Evolutionary conservation across 2,113 vertebrate genomes (phyloP), one percentile per base, ranked within the genome.

Genomic region (Anarhynchus alexandrinus): DNA sequence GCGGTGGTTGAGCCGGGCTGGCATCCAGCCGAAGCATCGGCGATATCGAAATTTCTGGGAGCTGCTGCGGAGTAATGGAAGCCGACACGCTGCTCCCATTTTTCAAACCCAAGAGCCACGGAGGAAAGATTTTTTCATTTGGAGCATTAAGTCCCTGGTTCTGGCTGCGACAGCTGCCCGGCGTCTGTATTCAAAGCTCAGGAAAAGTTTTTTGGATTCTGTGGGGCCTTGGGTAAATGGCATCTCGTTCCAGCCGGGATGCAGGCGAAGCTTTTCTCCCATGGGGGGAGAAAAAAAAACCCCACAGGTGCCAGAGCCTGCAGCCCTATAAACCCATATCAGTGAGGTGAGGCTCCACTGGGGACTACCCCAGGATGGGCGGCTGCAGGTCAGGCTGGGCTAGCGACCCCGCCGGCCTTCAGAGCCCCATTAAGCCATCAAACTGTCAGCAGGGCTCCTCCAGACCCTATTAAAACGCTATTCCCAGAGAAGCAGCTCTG

Each of bases 1-100:
- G 1, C 2, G 1, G 36, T 0, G 0, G 36, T 0, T 0, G 58
- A 34, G 47, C 29, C 2, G 11, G 57, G 74, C 57, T 36, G 14
- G 79, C 54, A 58, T 11, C 54, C 21, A 64, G 6, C 61, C 0
- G 0, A 42, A 65, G 72, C 6, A 47, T 8, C 0, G 0, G 25
- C 11, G 13, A 26, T 15, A 9, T 4, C 29, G 78, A 57, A 65
- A 82, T 61, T 80, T 58, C 92, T 29, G 34, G 57, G 82, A 79
- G 81, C 61, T 79, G 85, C 78, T 34, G 82, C 8, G 0, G 84
- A 61, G 52, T 55, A 30, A 76, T 36, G 32, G 30, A 36, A 96
- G 76, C 70, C 92, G 92, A 65, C 23, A 5, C 0, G 1, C 82
- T 11, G 36, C 76, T 90, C 17, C 79, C 52, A 66, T 90, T 86